Evolutionary conservation across 2,888 invertebrate species (phyloP).

Genomic region (Dryocosmus kuriphilus): DNA sequence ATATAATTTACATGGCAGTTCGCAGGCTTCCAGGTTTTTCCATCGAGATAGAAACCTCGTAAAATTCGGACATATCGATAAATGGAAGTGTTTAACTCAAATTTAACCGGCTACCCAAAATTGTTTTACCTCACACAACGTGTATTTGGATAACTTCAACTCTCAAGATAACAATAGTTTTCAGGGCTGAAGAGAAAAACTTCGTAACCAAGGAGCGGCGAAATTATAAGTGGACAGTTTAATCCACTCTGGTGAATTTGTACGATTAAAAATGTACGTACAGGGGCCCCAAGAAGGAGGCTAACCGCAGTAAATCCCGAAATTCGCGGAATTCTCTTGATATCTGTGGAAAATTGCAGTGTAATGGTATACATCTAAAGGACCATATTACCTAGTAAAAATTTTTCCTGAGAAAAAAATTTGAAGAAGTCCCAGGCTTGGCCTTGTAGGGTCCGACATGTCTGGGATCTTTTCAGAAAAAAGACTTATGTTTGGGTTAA

Average conservation of each 20-base stretch:
- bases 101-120: conserved; percentile 14
- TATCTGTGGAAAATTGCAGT: conserved; percentile 5
- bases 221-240: conserved; percentile 36
- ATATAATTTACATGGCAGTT: background rate
- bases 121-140: conserved; percentile 23
- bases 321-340: background rate
- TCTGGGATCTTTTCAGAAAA: no score
- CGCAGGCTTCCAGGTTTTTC: background rate
- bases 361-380: conserved; percentile 44
- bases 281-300: background rate
- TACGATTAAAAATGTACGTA: background rate
- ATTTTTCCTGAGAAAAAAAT: no score
- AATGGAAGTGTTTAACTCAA: background rate
- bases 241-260: conserved; percentile 16
- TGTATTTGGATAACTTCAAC: conserved; percentile 18
- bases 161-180: conserved; percentile 7
- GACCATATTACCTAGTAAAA: conserved; percentile 19
- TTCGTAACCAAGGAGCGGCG: background rate
- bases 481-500: no score
- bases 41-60: no score
- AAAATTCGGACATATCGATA: background rate
- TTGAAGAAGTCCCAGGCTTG: no score
- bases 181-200: background rate
- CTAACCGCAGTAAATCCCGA: conserved; percentile 23
- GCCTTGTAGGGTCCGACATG: no score